These are phyloP conservation scores for Malacosoma neustria DNA, from an alignment of 2,888 invertebrate species.

Conservation along the genomic window DNA sequence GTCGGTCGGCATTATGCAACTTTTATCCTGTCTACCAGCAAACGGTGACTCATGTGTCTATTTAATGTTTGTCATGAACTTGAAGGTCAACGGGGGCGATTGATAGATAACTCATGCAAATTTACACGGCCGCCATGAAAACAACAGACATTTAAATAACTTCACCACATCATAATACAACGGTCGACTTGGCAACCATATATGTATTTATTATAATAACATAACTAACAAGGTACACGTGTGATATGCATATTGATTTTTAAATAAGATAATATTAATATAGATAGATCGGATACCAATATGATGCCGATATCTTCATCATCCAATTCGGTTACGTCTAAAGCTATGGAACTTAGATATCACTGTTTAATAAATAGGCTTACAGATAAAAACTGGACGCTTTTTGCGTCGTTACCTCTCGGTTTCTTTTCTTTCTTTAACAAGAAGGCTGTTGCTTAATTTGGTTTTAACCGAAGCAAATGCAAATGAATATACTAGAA, in stretches of 20 bases:
- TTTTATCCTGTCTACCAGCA: constrained; percentile 28
- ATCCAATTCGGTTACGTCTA: too few relatives aligned
- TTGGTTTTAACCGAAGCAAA: too few relatives aligned
- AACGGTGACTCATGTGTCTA: constrained; percentile 26
- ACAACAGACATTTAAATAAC: background rate
- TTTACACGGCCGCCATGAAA: constrained; percentile 1
- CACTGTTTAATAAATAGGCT: too few relatives aligned
- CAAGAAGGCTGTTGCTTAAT: too few relatives aligned
- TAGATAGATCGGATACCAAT: background rate
- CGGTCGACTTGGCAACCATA: background rate
- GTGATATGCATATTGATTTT: background rate
- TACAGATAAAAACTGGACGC: too few relatives aligned
- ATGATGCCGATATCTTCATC: too few relatives aligned
- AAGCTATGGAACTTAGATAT: too few relatives aligned
- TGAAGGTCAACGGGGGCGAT: constrained; percentile 28
- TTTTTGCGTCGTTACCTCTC: too few relatives aligned
- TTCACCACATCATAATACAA: background rate
- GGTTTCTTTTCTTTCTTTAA: too few relatives aligned
- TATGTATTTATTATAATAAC: background rate
- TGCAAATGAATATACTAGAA: too few relatives aligned
- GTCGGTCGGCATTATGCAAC: constrained; percentile 25
- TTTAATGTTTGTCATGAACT: constrained; percentile 20
- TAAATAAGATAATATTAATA: background rate
- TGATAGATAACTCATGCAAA: constrained; percentile 14
- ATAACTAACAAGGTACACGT: background rate